phyloP scores from a whole-genome alignment of 2,113 vertebrate species.

The Tachysurus fulvidraco region DNA sequence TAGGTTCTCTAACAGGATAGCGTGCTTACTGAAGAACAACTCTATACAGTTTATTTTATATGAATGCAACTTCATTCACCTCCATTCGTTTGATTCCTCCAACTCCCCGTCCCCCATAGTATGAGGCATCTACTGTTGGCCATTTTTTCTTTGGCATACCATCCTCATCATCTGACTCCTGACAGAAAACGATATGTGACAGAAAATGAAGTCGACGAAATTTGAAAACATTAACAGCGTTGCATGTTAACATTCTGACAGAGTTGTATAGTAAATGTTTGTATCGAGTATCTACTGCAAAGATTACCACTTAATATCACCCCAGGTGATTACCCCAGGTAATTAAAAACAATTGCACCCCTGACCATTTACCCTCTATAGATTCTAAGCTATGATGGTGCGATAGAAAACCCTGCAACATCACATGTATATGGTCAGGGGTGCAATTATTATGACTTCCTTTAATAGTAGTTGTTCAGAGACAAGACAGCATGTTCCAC shows the following conservation, averaged over 20 bases:
- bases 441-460: not conserved
- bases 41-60: not conserved
- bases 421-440: not conserved
- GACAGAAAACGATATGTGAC: constrained; percentile 17
- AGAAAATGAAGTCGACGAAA: not conserved
- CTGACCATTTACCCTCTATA: no score
- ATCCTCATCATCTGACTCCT: constrained; percentile 87
- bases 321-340: no score
- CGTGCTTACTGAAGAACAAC: not conserved
- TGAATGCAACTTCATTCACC: constrained; percentile 63
- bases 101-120: constrained; percentile 84
- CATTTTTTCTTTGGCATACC: constrained; percentile 86
- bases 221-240: no score
- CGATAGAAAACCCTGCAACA: no score
- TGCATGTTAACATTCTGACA: not conserved
- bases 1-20: not conserved
- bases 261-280: not conserved
- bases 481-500: not conserved
- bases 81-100: constrained; percentile 90
- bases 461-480: not conserved
- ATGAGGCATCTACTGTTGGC: constrained; percentile 87
- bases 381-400: no score
- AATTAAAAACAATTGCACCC: no score
- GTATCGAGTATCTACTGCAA: no score
- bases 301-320: no score